Base-by-base conservation (phyloP, 2,797 vertebrate genomes). In the Pseudocheirus occidentalis region DNA sequence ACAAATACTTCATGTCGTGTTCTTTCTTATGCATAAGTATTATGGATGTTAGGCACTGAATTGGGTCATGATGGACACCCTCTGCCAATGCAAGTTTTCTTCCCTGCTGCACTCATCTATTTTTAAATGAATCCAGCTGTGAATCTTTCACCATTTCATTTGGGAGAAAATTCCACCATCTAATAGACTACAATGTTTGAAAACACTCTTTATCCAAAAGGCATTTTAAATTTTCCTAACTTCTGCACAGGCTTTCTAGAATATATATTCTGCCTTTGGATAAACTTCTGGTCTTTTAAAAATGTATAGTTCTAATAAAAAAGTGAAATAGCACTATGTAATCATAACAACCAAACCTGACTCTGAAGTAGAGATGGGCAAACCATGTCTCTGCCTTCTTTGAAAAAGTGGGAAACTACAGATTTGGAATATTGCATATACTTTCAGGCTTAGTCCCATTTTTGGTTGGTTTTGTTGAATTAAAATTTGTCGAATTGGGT, bases 61-160 rank as follows among this genome's bases (percentile, higher is more conserved):
- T 59, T 31, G 56, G 11, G 13, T 92, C 56, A 81, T 95, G 55
- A 91, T 81, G 55, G 40, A 57, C 90, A 91, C 7, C 31, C 0
- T 59, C 29, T 92, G 5, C 1, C 2, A 90, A n/a, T 0, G 54
- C 50, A 93, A 29, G 90, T 55, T 94, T 94, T 92, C 40, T 46
- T 95, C 50, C 90, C 3, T 95, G 56, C 92, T 87, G 94, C 92
- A 0, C 0, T 93, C 55, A 90, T 93, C 66, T 94, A 31, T 90
- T 93, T 92, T 90, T 87, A 89, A 92, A 90, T 90, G 0, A 96
- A 96, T 95, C 4, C n/a, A 94, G 27, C 62, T 81, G 57, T 93
- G 40, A 90, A 94, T 53, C 55, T 91, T 54, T 90, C 0, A 81
- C 11, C 2, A 7, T 46, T 54, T 91, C 27, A 55, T 40, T 53